A percentile compares a stretch with the other conserved stretches of the same genome.
phyloP scores from a whole-genome alignment of 1,140 invertebrate genomes.

The roundworm (Caenorhabditis elegans) region DNA sequence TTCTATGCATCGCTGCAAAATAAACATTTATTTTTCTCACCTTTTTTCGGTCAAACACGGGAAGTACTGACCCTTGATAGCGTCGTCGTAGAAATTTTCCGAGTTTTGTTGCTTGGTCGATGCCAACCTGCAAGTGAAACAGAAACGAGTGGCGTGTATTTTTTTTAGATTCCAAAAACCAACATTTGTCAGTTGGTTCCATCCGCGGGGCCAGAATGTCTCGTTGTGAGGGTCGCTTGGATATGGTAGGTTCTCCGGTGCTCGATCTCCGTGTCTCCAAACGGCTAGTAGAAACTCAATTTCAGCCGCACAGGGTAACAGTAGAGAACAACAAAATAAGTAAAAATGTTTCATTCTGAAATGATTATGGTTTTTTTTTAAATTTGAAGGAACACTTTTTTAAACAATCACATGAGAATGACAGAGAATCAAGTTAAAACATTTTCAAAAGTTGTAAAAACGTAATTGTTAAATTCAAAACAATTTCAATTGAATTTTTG shows the following conservation, averaged over 20 bases:
- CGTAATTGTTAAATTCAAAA: too few relatives aligned
- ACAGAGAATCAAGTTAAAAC: too few relatives aligned
- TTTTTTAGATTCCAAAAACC: background rate
- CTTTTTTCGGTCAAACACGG: background rate
- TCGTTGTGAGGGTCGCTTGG: slow-evolving; percentile 31
- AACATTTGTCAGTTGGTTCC: slow-evolving; percentile 30
- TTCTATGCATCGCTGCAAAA: too few relatives aligned
- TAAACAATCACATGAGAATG: too few relatives aligned
- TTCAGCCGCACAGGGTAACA: slow-evolving; percentile 6
- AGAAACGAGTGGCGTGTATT: background rate
- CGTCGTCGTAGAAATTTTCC: background rate
- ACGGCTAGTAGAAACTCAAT: slow-evolving; percentile 25
- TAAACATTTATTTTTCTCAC: too few relatives aligned
- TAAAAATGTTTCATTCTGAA: slow-evolving; percentile 3
- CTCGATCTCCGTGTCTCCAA: slow-evolving; percentile 30
- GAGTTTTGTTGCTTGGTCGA: slow-evolving; percentile 16
- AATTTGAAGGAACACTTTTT: background rate
- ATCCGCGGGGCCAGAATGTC: slow-evolving; percentile 13
- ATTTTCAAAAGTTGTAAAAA: too few relatives aligned
- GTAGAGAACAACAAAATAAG: background rate
- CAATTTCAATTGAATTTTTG: too few relatives aligned
- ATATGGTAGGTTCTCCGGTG: slow-evolving; percentile 12
- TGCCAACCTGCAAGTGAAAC: slow-evolving; percentile 9
- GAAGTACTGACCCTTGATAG: background rate
- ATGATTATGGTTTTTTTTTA: background rate